Conservation (phyloP, 2,113 vertebrate species). For the Leiothrix lutea region DNA sequence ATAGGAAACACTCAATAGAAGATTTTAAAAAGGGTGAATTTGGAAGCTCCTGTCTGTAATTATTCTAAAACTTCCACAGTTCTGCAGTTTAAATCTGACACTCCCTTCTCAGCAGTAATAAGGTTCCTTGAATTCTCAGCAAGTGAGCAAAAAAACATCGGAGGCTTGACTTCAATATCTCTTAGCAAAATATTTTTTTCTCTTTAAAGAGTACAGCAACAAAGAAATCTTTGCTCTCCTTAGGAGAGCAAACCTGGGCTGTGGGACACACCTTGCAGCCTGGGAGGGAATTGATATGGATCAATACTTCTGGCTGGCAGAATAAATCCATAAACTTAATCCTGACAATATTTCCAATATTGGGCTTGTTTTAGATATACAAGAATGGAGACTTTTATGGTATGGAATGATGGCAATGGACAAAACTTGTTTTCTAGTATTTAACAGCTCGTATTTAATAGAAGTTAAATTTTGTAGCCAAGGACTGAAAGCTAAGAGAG, state of each 20-base stretch:
- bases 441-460: not conserved
- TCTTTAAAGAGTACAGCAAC: not conserved
- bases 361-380: not conserved
- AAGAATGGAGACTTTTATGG: rapidly evolving
- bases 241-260: not conserved
- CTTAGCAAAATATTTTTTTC: slow-evolving; percentile 11
- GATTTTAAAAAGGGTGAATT: not conserved
- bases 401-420: not conserved
- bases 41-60: not conserved
- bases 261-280: not conserved
- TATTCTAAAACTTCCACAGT: not conserved
- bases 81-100: not conserved
- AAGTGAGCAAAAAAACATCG: not conserved
- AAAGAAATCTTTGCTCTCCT: not conserved
- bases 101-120: not conserved
- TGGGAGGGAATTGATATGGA: not conserved
- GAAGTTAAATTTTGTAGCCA: not conserved
- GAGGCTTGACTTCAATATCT: not conserved
- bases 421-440: not conserved
- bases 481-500: not conserved
- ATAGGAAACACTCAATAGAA: not conserved
- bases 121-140: slow-evolving; percentile 36
- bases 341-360: not conserved
- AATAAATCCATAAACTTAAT: not conserved
- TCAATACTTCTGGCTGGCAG: not conserved